A percentile compares a stretch with the other conserved stretches of the same genome.
phyloP scores from a whole-genome alignment of 2,113 vertebrate genomes.

The Blennius ocellaris region DNA sequence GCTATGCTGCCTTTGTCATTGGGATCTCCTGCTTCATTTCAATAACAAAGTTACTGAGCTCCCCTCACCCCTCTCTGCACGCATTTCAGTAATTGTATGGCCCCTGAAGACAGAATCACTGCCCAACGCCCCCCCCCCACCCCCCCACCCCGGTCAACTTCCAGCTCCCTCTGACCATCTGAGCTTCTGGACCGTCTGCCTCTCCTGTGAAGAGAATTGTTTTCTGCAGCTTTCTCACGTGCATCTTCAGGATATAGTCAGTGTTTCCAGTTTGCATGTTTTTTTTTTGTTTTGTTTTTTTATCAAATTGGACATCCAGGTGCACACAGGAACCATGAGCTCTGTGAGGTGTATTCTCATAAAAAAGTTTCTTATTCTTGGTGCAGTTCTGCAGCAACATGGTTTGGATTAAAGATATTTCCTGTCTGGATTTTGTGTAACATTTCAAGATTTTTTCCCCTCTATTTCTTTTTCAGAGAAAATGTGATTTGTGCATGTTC shows the following conservation, averaged over 20 bases:
- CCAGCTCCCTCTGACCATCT: constrained; percentile 71
- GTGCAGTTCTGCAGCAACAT: constrained; percentile 1
- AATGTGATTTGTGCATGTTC: constrained; percentile 59
- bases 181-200: constrained; percentile 51
- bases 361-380: no score
- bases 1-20: constrained; percentile 89
- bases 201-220: not conserved
- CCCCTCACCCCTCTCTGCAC: constrained; percentile 15
- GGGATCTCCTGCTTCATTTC: constrained; percentile 82
- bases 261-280: no score
- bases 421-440: constrained; percentile 45
- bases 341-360: not conserved
- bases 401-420: constrained; percentile 31
- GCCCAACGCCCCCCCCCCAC: constrained; percentile 43
- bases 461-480: constrained; percentile 22
- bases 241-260: not conserved
- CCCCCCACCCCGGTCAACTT: not conserved
- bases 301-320: not conserved
- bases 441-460: constrained; percentile 17
- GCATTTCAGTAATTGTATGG: constrained; percentile 86
- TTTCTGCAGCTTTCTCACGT: no score
- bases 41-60: constrained; percentile 89
- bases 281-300: no score
- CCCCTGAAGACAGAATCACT: constrained; percentile 73
- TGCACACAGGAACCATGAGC: not conserved